These are phyloP conservation scores for Lophura nycthemera DNA, from an alignment of 2,113 vertebrate species.

Conservation along the genomic window DNA sequence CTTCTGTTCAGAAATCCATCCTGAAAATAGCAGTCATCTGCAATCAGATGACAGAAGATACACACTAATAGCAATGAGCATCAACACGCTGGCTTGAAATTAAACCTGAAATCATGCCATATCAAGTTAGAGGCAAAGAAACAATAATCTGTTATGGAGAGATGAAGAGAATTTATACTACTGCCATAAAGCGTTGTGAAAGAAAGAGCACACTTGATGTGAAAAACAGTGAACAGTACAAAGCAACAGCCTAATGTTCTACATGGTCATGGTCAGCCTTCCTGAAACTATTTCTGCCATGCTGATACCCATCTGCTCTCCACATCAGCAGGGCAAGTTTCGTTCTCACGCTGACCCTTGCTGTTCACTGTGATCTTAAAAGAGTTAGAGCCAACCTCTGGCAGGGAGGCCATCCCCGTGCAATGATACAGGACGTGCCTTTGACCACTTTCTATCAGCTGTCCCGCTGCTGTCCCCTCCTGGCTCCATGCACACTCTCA, in stretches of 20 bases:
- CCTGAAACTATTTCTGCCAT: background rate
- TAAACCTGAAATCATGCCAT: background rate
- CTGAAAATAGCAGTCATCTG: background rate
- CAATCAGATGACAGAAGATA: background rate
- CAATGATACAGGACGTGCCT: background rate
- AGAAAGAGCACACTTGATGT: background rate
- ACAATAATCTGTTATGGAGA: background rate
- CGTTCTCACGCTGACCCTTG: fast-evolving
- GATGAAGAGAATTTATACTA: background rate
- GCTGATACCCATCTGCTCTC: background rate
- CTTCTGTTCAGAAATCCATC: background rate
- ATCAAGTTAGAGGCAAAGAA: background rate
- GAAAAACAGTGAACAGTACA: background rate
- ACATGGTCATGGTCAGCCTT: fast-evolving
- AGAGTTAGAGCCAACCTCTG: background rate
- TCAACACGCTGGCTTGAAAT: background rate
- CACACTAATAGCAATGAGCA: background rate
- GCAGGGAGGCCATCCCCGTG: fast-evolving
- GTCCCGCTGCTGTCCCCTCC: background rate
- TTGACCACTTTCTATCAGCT: background rate
- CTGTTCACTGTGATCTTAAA: background rate
- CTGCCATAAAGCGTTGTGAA: background rate
- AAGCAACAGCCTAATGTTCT: background rate
- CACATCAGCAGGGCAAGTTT: fast-evolving
- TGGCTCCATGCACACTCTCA: background rate